Base-by-base conservation (phyloP, 2,888 invertebrate genomes). In the Apamea sordens region DNA sequence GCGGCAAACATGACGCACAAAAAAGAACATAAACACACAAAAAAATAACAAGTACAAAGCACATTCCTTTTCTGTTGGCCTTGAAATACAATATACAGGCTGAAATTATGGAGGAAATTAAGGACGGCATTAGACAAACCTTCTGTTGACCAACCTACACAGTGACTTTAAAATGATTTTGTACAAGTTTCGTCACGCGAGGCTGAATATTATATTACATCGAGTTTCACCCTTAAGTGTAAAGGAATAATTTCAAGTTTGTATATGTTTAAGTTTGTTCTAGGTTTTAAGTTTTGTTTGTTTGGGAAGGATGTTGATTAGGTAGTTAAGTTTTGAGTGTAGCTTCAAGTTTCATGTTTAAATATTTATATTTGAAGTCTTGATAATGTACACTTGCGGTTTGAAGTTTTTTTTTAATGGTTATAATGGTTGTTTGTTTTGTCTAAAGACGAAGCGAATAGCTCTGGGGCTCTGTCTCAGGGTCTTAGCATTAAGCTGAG, bases 241-340 rank as follows among this genome's bases (percentile, higher is more conserved):
- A 59, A 73, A 73, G 79, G 75, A 86, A 86, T 86, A 88, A 88
- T 83, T 76, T 47, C 8, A 87, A 84, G 78, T 86, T 79, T 47
- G 56, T 76, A 21, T 53, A 56, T 44, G 18, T 77, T 77, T 13
- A 32, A 79, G 77, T 75, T 76, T 72, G 86, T 63, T 47, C 56
- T 74, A 79, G 64, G 61, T 83, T 83, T 80, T 71, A 77, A 76
- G 76, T 77, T 83, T 18, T 70, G 77, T 80, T 73, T 85, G 77
- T 83, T 86, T 68, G 36, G 47, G 24, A n/a, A 69, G 65, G 24
- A 44, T 82, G 86, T 85, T 85, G 68, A 85, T 83, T 76, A 74
- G 83, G 79, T 77, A 47, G 32, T 24, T 13, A 74, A 65, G 67
- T 85, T 77, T 28, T 24, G 65, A 47, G 47, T 24, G 24, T 41